Evolutionary conservation across 2,888 invertebrate genomes (phyloP), one percentile per base, ranked within the genome.

Genomic region (Philereme transversata): DNA sequence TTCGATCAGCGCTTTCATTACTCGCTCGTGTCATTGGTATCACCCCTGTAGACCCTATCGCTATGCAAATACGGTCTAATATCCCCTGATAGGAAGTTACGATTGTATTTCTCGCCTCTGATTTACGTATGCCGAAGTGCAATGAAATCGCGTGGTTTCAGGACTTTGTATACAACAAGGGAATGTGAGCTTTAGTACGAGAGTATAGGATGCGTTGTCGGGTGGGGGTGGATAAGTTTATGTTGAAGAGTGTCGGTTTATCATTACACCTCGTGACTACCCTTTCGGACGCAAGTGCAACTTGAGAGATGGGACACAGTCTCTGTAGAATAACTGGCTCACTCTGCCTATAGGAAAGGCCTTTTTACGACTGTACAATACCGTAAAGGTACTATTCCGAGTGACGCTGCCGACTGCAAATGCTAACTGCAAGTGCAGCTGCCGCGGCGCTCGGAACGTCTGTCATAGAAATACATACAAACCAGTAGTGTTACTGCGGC

Each of bases 51-150:
- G 9, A 56, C 59, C 46, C 34, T 63, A 56, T 59, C 55, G 0
- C 10, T 34, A 46, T 63, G 46, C 36, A 56, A 56, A 56, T 52
- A 59, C 45, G 52, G 62, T 58, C 35, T 59, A 34, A 33, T 65
- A 61, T 75, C 11, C 49, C 3, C 2, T 11, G 44, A 34, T 41
- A 40, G 7, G 4, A 5, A 35, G 44, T 68, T 63, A 60, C 54
- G 59, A 67, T 67, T 66, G 63, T 71, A 65, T 64, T 75, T 77
- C 78, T 74, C 75, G 72, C 75, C 62, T 66, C 76, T 78, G 79
- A 78, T 76, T 77, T 77, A 78, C 76, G 72, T 70, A 62, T 63
- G 64, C 68, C 53, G 65, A 65, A 57, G 58, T 63, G 73, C 72
- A 72, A 69, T 55, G 73, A 71, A 72, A 78, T 73, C 70, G 62